Conservation (phyloP, 2,113 vertebrate species). For the Azemiops feae region DNA sequence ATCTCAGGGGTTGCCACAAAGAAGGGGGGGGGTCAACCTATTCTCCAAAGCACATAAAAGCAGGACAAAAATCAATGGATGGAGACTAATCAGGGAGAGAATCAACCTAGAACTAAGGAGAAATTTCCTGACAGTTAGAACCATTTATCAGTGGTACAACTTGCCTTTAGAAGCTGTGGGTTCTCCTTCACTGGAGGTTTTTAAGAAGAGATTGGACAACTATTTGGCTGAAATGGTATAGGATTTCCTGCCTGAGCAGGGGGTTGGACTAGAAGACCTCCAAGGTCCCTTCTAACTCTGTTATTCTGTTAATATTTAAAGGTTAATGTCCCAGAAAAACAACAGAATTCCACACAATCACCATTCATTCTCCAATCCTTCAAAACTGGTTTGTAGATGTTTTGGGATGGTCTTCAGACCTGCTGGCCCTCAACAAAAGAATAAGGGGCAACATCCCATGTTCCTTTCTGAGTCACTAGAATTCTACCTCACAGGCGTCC, state of each 20-base stretch:
- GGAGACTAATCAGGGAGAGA: background rate
- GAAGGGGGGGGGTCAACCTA: background rate
- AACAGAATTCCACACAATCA: too few species aligned
- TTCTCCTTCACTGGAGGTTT: background rate
- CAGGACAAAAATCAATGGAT: background rate
- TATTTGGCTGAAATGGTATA: too few species aligned
- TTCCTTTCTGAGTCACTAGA: too few species aligned
- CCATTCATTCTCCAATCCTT: too few species aligned
- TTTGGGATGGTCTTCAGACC: too few species aligned
- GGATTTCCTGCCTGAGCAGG: too few species aligned
- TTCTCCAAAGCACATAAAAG: background rate
- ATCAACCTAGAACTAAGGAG: background rate
- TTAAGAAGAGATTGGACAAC: background rate
- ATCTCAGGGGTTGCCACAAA: background rate
- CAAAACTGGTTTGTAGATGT: too few species aligned
- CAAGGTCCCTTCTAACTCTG: too few species aligned
- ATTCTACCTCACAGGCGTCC: too few species aligned
- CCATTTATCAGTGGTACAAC: background rate
- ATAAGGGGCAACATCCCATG: too few species aligned
- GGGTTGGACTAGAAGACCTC: too few species aligned
- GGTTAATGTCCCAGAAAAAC: background rate
- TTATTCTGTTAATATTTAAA: background rate
- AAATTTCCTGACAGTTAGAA: background rate
- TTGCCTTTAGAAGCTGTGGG: background rate
- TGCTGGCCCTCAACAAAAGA: too few species aligned